These are phyloP conservation scores for Erebia palarica DNA, from an alignment of 2,888 invertebrate species.

Conservation along the genomic window DNA sequence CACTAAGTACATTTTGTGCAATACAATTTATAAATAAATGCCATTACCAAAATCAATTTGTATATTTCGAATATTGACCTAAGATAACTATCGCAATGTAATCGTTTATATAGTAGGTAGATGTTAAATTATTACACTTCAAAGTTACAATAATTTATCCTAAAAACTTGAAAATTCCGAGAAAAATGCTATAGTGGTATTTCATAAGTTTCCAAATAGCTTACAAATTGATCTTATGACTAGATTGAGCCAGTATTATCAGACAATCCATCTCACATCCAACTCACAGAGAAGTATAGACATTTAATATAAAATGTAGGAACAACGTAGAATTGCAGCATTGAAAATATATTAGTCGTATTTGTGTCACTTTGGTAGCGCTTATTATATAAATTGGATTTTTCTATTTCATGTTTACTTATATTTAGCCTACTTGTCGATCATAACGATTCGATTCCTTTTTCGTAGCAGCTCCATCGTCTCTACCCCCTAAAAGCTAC, in stretches of 20 bases:
- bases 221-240: constrained; percentile 80
- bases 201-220: constrained; percentile 70
- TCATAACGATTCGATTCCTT: constrained; percentile 71
- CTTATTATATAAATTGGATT: constrained; percentile 36
- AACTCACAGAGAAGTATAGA: constrained; percentile 73
- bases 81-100: constrained; percentile 50
- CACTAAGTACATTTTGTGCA: constrained; percentile 81
- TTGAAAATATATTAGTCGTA: constrained; percentile 56
- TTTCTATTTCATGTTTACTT: constrained; percentile 66
- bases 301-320: constrained; percentile 77
- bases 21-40: constrained; percentile 73
- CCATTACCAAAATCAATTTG: constrained; percentile 64
- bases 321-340: constrained; percentile 65
- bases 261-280: constrained; percentile 62
- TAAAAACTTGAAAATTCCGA: constrained; percentile 69
- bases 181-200: constrained; percentile 62
- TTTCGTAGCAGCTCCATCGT: constrained; percentile 74
- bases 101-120: constrained; percentile 58
- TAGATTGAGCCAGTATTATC: constrained; percentile 80
- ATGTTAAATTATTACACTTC: constrained; percentile 52
- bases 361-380: constrained; percentile 43
- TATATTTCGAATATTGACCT: constrained; percentile 58
- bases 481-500: constrained; percentile 71
- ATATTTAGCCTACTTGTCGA: constrained; percentile 69
- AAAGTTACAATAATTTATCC: constrained; percentile 49